These are phyloP conservation scores for Nycticryphes semicollaris DNA, from an alignment of 2,113 vertebrate species.

Conservation along the genomic window DNA sequence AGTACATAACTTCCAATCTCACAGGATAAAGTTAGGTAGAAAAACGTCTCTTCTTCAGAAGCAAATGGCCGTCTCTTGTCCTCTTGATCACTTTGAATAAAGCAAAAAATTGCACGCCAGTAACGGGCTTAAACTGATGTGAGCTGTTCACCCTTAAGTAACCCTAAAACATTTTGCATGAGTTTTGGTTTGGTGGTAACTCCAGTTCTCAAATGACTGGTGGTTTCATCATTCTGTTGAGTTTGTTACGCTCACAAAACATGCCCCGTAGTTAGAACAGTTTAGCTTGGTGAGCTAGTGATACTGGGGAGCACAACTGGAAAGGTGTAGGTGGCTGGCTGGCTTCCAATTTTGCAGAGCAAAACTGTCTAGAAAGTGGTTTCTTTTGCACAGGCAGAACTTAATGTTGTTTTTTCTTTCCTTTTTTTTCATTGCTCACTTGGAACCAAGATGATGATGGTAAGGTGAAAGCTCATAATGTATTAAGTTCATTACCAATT, in stretches of 20 bases:
- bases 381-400: not conserved
- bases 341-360: not conserved
- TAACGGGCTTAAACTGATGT: not conserved
- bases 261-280: not conserved
- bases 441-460: conserved; percentile 43
- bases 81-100: not conserved
- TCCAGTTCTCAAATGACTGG: not conserved
- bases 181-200: not conserved
- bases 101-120: not conserved
- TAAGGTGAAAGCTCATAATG: not conserved
- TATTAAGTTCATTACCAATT: not conserved
- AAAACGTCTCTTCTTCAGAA: not conserved
- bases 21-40: not conserved
- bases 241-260: not conserved
- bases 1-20: accelerated
- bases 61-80: not conserved
- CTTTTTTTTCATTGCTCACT: not conserved
- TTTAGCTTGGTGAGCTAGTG: not conserved
- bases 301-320: not conserved
- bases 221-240: not conserved
- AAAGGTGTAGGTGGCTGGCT: not conserved
- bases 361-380: not conserved
- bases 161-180: not conserved
- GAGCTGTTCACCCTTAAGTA: not conserved
- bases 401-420: not conserved